Conservation (phyloP, 2,797 vertebrate species). For the Margarornis squamiger region DNA sequence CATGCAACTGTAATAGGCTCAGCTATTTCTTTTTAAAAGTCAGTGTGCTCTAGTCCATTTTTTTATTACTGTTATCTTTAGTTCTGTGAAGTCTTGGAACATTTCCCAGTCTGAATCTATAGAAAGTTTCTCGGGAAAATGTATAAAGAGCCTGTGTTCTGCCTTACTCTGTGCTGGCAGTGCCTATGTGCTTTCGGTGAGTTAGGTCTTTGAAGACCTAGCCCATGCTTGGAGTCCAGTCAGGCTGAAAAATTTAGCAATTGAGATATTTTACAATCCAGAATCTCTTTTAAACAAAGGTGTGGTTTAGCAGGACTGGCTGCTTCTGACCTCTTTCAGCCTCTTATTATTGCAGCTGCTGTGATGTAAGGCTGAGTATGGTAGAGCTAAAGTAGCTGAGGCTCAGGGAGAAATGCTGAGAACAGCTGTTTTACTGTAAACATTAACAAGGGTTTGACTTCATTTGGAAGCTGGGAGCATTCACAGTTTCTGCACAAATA, state of each 20-base stretch:
- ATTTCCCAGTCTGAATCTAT: constrained; percentile 73
- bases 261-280: constrained; percentile 41
- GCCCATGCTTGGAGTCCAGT: constrained; percentile 52
- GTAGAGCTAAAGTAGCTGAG: constrained; percentile 30
- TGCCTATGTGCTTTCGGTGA: constrained; percentile 51
- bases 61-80: constrained; percentile 71
- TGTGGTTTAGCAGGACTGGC: constrained; percentile 54
- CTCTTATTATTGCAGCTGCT: constrained; percentile 61
- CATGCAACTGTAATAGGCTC: not conserved
- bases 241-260: constrained; percentile 50
- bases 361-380: constrained; percentile 44
- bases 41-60: constrained; percentile 45
- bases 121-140: constrained; percentile 74
- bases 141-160: constrained; percentile 71
- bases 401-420: constrained; percentile 53
- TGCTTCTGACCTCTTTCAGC: constrained; percentile 40
- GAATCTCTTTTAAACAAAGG: constrained; percentile 60
- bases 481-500: constrained; percentile 60
- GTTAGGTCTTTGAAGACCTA: constrained; percentile 47
- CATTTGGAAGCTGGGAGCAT: constrained; percentile 53
- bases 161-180: constrained; percentile 29
- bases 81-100: constrained; percentile 71
- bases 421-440: constrained; percentile 73
- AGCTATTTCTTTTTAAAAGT: constrained; percentile 50
- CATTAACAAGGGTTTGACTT: constrained; percentile 58